Evolutionary conservation across 2,888 invertebrate genomes (phyloP).

Genomic region (Iselma pallidipennis): DNA sequence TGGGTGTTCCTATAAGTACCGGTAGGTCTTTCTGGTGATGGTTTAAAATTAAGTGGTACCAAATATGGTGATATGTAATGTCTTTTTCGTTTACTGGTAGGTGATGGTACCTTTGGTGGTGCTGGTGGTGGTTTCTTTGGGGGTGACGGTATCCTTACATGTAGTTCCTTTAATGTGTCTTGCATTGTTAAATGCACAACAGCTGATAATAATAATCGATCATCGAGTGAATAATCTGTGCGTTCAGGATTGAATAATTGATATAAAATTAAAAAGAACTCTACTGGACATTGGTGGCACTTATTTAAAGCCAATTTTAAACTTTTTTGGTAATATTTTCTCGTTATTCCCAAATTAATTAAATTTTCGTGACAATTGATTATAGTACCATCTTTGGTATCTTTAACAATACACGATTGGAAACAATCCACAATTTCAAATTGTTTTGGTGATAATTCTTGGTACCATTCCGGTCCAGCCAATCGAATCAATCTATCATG

Average conservation of each 20-base stretch:
- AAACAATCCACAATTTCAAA: conserved; percentile 42
- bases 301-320: conserved; percentile 43
- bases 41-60: conserved; percentile 37
- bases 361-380: conserved; percentile 43
- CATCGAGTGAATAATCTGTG: conserved; percentile 49
- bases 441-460: conserved; percentile 51
- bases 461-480: conserved; percentile 51
- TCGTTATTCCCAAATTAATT: conserved; percentile 43
- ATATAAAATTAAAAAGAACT: conserved; percentile 52
- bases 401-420: conserved; percentile 35
- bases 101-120: conserved; percentile 2
- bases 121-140: conserved; percentile 28
- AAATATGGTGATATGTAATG: conserved; percentile 48
- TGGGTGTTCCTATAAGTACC: conserved; percentile 45
- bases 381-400: conserved; percentile 36
- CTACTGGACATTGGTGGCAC: conserved; percentile 47
- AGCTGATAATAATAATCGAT: conserved; percentile 50
- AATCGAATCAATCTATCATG: conserved; percentile 3
- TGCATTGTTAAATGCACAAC: conserved; percentile 51
- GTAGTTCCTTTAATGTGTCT: conserved; percentile 50
- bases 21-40: conserved; percentile 34
- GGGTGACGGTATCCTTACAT: conserved; percentile 54
- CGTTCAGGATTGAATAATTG: conserved; percentile 47
- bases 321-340: conserved; percentile 39
- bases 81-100: conserved; percentile 25